A percentile compares a stretch with the other conserved stretches of the same genome.
These are phyloP conservation scores for Drosophila greeni DNA, from an alignment of 2,888 invertebrate species.

Conservation along the genomic window DNA sequence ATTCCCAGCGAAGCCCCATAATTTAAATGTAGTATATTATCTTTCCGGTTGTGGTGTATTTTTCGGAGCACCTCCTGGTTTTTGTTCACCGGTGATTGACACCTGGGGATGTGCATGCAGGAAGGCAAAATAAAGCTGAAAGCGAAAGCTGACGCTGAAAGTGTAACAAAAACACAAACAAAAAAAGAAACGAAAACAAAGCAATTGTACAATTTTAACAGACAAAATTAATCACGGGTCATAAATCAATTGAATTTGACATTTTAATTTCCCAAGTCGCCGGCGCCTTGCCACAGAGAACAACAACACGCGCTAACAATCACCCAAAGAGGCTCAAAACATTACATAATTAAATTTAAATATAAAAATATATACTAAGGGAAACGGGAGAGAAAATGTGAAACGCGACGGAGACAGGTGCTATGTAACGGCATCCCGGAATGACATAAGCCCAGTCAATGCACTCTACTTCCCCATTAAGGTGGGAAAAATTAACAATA, in stretches of 20 bases:
- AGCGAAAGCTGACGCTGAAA: conserved; percentile 20
- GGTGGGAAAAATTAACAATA: conserved; percentile 7
- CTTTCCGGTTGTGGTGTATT: background rate
- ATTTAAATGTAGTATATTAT: background rate
- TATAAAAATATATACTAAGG: conserved; percentile 14
- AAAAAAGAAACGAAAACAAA: conserved; percentile 34
- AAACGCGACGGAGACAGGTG: conserved; percentile 1
- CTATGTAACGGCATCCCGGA: conserved; percentile 1
- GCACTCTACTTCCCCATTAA: conserved; percentile 9
- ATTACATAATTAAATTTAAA: conserved; percentile 30
- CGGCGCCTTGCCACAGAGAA: conserved; percentile 14
- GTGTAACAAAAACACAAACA: conserved; percentile 14
- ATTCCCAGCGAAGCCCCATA: background rate
- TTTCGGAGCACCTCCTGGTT: background rate
- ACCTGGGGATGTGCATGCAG: background rate
- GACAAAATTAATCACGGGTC: conserved; percentile 44
- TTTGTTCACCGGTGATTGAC: conserved; percentile 1
- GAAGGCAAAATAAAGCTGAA: conserved; percentile 15
- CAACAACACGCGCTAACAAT: conserved; percentile 15
- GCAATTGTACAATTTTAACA: conserved; percentile 45
- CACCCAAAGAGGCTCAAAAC: conserved; percentile 26
- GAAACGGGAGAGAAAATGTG: conserved; percentile 2
- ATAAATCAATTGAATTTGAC: conserved; percentile 68
- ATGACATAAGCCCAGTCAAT: conserved; percentile 21
- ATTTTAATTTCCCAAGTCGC: conserved; percentile 53